Conservation (phyloP, 2,888 invertebrate genomes). For the Lucinisca nassula region DNA sequence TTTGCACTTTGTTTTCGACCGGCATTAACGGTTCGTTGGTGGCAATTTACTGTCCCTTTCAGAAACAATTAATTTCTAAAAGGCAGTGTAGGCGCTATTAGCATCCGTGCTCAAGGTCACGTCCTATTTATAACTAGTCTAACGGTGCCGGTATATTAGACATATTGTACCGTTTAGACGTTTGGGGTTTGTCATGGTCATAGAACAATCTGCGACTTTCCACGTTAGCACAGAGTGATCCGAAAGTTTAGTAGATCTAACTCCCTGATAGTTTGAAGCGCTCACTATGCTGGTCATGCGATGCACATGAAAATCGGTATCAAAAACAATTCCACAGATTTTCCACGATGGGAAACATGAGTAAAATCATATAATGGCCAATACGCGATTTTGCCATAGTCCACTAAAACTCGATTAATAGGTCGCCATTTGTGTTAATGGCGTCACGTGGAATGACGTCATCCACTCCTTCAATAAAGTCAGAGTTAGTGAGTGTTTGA, state of each 20-base stretch:
- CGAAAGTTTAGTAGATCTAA: too few relatives aligned
- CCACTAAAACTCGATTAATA: constrained; percentile 7
- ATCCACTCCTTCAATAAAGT: constrained; percentile 21
- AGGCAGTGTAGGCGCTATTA: neutral
- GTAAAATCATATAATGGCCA: constrained; percentile 1
- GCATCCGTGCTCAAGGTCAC: neutral
- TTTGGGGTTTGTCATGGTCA: too few relatives aligned
- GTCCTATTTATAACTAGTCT: too few relatives aligned
- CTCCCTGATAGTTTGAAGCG: too few relatives aligned
- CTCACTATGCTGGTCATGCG: too few relatives aligned
- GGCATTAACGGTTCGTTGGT: neutral
- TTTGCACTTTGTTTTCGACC: neutral
- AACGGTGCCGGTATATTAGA: too few relatives aligned
- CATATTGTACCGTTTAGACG: too few relatives aligned
- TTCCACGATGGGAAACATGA: constrained; percentile 10
- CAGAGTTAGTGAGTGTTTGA: too few relatives aligned
- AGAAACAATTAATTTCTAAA: neutral
- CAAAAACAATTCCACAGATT: neutral
- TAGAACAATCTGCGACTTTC: neutral
- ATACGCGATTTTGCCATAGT: constrained; percentile 13
- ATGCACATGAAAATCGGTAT: neutral
- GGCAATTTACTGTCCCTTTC: neutral
- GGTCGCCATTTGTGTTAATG: constrained; percentile 1
- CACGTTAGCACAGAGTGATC: too few relatives aligned
- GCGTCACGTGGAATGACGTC: neutral